phyloP scores from a whole-genome alignment of 2,113 vertebrate species.

The Mirza zaza region DNA sequence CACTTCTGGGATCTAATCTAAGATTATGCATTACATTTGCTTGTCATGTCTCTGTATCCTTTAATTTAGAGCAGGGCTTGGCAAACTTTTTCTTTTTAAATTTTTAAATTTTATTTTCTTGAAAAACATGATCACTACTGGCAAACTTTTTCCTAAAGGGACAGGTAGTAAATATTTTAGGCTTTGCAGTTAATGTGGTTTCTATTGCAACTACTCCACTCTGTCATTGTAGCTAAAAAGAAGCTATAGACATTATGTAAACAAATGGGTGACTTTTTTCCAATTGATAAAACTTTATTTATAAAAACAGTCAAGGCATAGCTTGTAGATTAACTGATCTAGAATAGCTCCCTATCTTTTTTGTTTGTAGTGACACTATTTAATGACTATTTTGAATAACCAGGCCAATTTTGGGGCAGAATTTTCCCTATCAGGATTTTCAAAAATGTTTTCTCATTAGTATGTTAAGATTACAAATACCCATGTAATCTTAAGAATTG shows the following conservation, averaged over 20 bases:
- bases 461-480: conserved; percentile 26
- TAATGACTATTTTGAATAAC: conserved; percentile 21
- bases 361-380: not conserved
- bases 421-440: not conserved
- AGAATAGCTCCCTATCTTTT: not conserved
- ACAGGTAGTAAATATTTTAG: not conserved
- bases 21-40: not conserved
- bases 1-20: not conserved
- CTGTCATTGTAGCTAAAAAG: not conserved
- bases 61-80: not conserved
- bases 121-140: too few relatives aligned
- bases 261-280: not conserved
- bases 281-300: not conserved
- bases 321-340: not conserved
- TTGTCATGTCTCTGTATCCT: not conserved
- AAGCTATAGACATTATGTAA: not conserved
- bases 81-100: not conserved
- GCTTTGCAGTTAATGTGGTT: not conserved
- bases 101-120: too few relatives aligned
- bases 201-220: not conserved
- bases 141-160: not conserved
- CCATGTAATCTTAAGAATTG: not conserved
- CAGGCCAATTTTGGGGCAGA: not conserved
- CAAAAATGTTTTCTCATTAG: not conserved
- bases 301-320: not conserved